phyloP scores from a whole-genome alignment of 2,888 invertebrate species.

The Gymnosoma rotundatum region DNA sequence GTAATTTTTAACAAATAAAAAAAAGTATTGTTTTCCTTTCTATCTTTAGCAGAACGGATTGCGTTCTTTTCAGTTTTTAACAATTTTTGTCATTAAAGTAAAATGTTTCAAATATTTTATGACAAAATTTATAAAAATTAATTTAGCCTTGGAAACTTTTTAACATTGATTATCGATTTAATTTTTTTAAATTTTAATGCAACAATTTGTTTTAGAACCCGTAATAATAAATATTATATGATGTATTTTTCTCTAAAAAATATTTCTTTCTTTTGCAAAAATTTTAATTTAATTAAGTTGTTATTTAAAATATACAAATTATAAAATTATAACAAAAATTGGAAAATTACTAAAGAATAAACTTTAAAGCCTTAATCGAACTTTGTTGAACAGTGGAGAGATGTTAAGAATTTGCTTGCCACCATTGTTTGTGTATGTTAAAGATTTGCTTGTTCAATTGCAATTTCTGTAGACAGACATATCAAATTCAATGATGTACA shows the following conservation, averaged over 20 bases:
- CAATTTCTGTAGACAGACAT: slow-evolving; percentile 19
- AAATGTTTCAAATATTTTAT: too few relatives aligned
- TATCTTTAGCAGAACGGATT: slow-evolving; percentile 9
- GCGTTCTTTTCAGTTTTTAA: not conserved
- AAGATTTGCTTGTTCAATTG: not conserved
- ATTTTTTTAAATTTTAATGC: too few relatives aligned
- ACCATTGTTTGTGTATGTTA: not conserved
- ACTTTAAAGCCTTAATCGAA: slow-evolving; percentile 52
- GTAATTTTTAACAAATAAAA: slow-evolving; percentile 60
- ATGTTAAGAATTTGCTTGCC: slow-evolving; percentile 6
- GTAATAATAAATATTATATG: too few relatives aligned
- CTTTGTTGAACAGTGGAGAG: not conserved
- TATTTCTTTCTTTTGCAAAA: too few relatives aligned
- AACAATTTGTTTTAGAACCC: too few relatives aligned
- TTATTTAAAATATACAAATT: too few relatives aligned
- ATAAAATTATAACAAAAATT: too few relatives aligned
- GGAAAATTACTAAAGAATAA: not conserved
- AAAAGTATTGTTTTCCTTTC: slow-evolving; percentile 9
- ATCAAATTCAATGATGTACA: slow-evolving; percentile 57
- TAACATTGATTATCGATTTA: too few relatives aligned
- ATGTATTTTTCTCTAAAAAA: too few relatives aligned
- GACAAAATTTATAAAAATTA: too few relatives aligned
- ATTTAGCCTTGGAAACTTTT: too few relatives aligned
- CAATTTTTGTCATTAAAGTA: not conserved
- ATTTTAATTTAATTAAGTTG: too few relatives aligned